Base-by-base conservation (phyloP, 2,888 invertebrate genomes). In the Diarsia brunnea region DNA sequence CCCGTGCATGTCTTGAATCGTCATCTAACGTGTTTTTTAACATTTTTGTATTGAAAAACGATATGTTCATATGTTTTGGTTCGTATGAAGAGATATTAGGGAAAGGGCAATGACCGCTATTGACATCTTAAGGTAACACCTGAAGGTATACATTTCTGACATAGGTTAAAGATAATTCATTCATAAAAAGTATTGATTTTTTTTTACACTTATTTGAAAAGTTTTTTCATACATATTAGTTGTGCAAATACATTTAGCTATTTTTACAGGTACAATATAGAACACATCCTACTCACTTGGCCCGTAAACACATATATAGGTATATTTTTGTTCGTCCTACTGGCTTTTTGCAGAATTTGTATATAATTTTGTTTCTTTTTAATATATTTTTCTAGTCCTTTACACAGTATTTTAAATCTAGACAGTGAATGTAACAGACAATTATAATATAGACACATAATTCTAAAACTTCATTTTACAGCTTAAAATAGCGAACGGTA, bases 351-450 rank as follows among this genome's bases (percentile, higher is more conserved):
- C 27, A 27, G 43, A 70, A 43, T 24, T 24, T 24, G 2, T 24
- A 14, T 14, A 45, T 71, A 4, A 43, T 31, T 11, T 16, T 24
- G 0, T 24, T n/a, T 0, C 1, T 45, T 45, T 27, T 65, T 7
- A 14, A 8, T 19, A 24, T 24, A 10, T 16, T 51, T 45, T 72
- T 72, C 21, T 5, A 27, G 45, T 45, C 53, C 45, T 19, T 21
- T 72, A 73, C 19, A 45, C 7, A 43, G 7, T 38, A 71, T 51
- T 51, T 70, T 51, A 14, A 72, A 72, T 73, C 72, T 73, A 72
- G 45, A 72, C 72, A 72, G 55, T 47, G 55, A 73, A 11, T 73
- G 38, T 12, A 24, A 60, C 58, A 49, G 24, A 73, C 31, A 70
- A 45, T 43, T n/a, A 63, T 38, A 38, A 63, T 58, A 47, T 31